phyloP scores from a whole-genome alignment of 1,140 invertebrate species.

The Trachymyrmex cornetzi region DNA sequence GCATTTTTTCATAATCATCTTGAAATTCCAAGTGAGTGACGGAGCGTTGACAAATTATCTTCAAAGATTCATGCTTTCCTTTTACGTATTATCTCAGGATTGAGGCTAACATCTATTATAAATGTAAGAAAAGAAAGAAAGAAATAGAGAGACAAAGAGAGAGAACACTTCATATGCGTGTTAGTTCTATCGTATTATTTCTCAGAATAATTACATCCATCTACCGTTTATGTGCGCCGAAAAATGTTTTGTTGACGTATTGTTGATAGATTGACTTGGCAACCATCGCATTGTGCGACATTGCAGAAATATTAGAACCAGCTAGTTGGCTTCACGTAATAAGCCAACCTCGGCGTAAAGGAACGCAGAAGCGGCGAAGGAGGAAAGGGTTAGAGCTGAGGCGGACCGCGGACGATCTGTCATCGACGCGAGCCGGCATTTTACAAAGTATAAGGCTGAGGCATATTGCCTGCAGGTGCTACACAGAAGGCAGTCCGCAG shows the following conservation, averaged over 20 bases:
- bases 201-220: not conserved
- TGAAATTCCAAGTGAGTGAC: conserved; percentile 9
- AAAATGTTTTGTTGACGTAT: not conserved
- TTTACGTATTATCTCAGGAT: not conserved
- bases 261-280: conserved; percentile 31
- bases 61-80: conserved; percentile 19
- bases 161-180: not conserved
- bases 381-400: conserved; percentile 16
- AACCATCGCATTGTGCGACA: not conserved
- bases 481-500: conserved; percentile 84
- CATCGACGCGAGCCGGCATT: conserved; percentile 81
- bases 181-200: not conserved
- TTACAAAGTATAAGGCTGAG: conserved; percentile 81
- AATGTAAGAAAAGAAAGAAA: not conserved
- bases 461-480: conserved; percentile 81
- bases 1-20: conserved; percentile 37
- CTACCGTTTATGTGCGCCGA: not conserved
- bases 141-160: not conserved
- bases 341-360: conserved; percentile 16
- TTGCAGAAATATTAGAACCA: not conserved
- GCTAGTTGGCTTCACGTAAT: not conserved
- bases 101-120: not conserved
- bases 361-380: not conserved
- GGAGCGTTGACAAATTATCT: conserved; percentile 9
- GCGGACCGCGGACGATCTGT: conserved; percentile 72